A percentile compares a stretch with the other conserved stretches of the same genome.
Evolutionary conservation across 2,113 vertebrate genomes (phyloP).

Genomic region (Procavia capensis): DNA sequence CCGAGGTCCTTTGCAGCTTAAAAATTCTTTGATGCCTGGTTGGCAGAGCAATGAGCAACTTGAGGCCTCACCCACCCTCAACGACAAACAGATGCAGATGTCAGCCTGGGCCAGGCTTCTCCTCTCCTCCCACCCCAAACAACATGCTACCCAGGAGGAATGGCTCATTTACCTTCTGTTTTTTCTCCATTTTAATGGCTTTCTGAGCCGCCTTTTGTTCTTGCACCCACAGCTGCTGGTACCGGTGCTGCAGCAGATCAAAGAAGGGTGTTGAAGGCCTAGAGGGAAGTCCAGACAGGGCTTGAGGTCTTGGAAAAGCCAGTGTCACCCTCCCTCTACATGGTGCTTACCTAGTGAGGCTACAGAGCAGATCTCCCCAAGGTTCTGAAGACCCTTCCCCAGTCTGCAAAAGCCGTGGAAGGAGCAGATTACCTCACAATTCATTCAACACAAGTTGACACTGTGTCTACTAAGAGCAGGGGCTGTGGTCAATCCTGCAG

Average conservation of each 20-base stretch:
- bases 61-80: background rate
- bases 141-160: accelerated
- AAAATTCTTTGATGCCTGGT: background rate
- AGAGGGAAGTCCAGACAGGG: background rate
- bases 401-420: too few species aligned
- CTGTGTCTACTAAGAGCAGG: accelerated
- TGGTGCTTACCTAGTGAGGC: background rate
- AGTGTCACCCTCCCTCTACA: accelerated
- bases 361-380: accelerated
- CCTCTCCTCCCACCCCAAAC: accelerated
- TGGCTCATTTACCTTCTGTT: constrained; percentile 83
- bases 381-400: background rate
- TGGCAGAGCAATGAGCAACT: too few species aligned
- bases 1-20: background rate
- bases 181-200: constrained; percentile 72
- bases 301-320: background rate
- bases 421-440: background rate
- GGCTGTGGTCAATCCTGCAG: background rate
- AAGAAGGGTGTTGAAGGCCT: constrained; percentile 90
- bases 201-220: constrained; percentile 86
- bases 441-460: background rate
- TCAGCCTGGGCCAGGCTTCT: accelerated
- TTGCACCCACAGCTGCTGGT: constrained; percentile 90
- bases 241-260: constrained; percentile 91
- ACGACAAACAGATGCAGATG: accelerated